Percentiles rank a stretch among this genome's conserved stretches.
Evolutionary conservation across 1,140 invertebrate species (phyloP).

Genomic region (Conopomorpha cramerella): DNA sequence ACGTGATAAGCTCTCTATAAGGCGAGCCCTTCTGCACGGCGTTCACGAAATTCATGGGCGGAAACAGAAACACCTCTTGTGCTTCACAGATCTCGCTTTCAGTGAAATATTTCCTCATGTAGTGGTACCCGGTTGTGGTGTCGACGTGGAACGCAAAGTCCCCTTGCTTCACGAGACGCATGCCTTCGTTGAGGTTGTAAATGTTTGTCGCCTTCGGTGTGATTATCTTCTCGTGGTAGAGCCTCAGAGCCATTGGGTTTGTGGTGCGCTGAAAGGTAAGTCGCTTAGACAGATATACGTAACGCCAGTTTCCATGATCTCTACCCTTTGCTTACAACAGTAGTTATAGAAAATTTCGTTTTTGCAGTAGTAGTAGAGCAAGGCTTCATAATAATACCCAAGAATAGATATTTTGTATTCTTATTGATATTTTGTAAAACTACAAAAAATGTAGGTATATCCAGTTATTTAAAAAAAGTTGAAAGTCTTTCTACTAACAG

Average conservation of each 20-base stretch:
- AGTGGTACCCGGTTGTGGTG: conserved; percentile 64
- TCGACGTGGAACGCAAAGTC: conserved; percentile 69
- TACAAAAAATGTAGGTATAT: too few species aligned
- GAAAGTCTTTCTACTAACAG: too few species aligned
- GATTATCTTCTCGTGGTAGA: conserved; percentile 58
- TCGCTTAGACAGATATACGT: background rate
- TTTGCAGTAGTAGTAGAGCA: too few species aligned
- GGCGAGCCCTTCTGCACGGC: conserved; percentile 65
- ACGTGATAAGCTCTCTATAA: conserved; percentile 65
- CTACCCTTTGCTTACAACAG: too few species aligned
- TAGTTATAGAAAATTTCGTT: too few species aligned
- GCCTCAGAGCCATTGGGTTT: conserved; percentile 56
- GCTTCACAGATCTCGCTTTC: conserved; percentile 67
- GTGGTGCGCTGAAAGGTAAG: conserved; percentile 57
- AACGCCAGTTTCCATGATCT: too few species aligned
- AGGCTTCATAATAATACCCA: too few species aligned
- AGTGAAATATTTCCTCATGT: conserved; percentile 63
- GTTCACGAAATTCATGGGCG: conserved; percentile 55
- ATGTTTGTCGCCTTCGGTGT: conserved; percentile 20
- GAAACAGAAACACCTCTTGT: conserved; percentile 62
- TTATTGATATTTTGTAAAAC: too few species aligned
- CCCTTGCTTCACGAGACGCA: conserved; percentile 37
- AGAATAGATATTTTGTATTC: too few species aligned
- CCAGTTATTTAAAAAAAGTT: too few species aligned
- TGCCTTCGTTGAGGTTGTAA: conserved; percentile 21